Conservation (phyloP, 1,140 invertebrate genomes). For the Condylostylus longicornis region DNA sequence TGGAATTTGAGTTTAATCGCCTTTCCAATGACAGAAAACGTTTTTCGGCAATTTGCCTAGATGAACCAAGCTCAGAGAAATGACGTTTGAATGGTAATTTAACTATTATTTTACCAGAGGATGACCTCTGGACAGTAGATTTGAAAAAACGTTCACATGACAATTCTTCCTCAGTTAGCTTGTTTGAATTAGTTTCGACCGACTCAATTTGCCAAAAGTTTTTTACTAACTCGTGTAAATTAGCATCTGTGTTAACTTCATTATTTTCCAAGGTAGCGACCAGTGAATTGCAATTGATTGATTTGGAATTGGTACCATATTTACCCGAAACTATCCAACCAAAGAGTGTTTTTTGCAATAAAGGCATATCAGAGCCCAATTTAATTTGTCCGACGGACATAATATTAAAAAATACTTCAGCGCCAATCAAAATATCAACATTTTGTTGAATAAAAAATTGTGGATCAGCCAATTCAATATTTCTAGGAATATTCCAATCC, state of each 20-base stretch:
- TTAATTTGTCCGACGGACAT: conserved; percentile 6
- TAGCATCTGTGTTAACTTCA: no score
- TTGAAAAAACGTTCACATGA: conserved; percentile 4
- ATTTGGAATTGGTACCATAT: not conserved
- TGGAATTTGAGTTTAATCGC: conserved; percentile 14
- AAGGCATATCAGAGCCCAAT: conserved; percentile 4
- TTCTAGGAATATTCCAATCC: conserved; percentile 3
- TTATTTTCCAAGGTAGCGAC: no score
- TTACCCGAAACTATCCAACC: conserved; percentile 7
- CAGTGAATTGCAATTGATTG: not conserved
- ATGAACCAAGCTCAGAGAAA: conserved; percentile 16
- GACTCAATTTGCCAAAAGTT: conserved; percentile 14
- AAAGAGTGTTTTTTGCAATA: conserved; percentile 7
- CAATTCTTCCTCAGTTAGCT: conserved; percentile 6
- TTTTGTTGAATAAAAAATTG: not conserved
- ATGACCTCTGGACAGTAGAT: not conserved
- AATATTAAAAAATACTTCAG: conserved; percentile 7
- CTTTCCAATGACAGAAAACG: conserved; percentile 18
- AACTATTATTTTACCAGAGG: conserved; percentile 9
- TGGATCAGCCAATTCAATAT: not conserved
- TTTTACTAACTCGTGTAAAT: conserved; percentile 5
- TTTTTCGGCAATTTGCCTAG: no score
- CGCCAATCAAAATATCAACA: conserved; percentile 3
- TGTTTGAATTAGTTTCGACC: not conserved
- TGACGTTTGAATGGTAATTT: conserved; percentile 11